These are phyloP conservation scores for Melospiza georgiana DNA, from an alignment of 2,113 vertebrate species.

Conservation along the genomic window DNA sequence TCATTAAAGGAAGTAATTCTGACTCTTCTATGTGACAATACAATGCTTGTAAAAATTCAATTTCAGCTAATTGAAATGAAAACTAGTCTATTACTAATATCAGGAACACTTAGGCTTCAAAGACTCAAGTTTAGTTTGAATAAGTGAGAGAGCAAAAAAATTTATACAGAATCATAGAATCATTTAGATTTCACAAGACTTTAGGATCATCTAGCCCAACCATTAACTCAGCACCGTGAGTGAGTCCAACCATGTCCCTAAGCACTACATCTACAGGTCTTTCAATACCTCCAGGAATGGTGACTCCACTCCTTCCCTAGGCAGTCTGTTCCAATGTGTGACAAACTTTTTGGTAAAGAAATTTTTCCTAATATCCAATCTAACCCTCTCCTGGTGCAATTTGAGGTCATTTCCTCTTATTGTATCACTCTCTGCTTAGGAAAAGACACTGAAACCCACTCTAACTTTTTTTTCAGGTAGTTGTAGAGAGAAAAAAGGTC, in stretches of 20 bases:
- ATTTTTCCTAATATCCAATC: neutral
- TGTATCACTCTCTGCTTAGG: neutral
- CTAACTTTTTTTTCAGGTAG: neutral
- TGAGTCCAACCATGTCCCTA: neutral
- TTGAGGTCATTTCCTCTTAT: neutral
- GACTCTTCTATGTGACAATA: neutral
- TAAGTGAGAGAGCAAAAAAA: neutral
- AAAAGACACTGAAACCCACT: neutral
- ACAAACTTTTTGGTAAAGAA: neutral
- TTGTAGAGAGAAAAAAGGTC: neutral
- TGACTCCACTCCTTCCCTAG: neutral
- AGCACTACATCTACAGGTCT: neutral
- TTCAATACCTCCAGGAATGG: neutral
- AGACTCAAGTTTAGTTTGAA: neutral
- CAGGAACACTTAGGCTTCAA: neutral
- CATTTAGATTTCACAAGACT: neutral
- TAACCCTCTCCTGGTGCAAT: neutral
- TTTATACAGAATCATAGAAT: neutral
- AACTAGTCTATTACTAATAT: neutral
- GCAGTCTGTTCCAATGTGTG: neutral
- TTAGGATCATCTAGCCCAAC: neutral
- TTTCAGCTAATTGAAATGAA: neutral
- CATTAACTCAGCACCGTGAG: neutral
- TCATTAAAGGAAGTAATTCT: neutral
- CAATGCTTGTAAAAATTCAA: neutral